A percentile compares a stretch with the other conserved stretches of the same genome.
These are phyloP conservation scores for Palythoa heliodiscus DNA, from an alignment of 92 coral and sea anemone species.

Conservation along the genomic window DNA sequence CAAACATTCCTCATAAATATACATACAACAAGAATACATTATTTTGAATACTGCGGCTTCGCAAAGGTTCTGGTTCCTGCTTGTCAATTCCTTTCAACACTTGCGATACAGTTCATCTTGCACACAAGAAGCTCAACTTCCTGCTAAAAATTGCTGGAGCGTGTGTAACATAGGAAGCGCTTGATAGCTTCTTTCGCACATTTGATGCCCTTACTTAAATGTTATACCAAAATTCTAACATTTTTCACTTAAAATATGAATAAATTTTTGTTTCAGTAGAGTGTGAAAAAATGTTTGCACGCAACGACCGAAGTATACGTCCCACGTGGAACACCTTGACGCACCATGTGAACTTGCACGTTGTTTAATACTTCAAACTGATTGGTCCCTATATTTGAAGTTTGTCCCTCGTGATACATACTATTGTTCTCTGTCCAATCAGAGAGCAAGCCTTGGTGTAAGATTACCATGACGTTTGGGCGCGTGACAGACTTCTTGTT, in stretches of 20 bases:
- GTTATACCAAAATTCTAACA: not conserved
- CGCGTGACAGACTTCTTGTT: conserved; percentile 99
- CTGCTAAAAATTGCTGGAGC: conserved; percentile 27
- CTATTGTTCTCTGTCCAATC: conserved; percentile 77
- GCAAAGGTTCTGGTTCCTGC: not conserved
- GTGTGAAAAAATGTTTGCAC: conserved; percentile 37
- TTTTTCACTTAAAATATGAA: not conserved
- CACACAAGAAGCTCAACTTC: conserved; percentile 2
- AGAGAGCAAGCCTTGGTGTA: conserved; percentile 60
- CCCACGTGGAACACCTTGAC: conserved; percentile 94
- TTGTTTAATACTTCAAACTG: conserved; percentile 56
- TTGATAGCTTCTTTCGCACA: not conserved
- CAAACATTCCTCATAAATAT: conserved; percentile 2
- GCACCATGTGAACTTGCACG: conserved; percentile 96
- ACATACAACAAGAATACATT: conserved; percentile 4
- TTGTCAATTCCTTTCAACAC: conserved; percentile 25
- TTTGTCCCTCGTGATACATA: conserved; percentile 81
- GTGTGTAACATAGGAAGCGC: conserved; percentile 6
- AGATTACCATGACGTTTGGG: conserved; percentile 99
- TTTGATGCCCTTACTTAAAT: not conserved
- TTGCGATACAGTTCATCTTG: conserved; percentile 20
- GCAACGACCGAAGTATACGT: conserved; percentile 49
- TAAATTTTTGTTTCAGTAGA: conserved; percentile 21
- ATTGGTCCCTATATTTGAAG: conserved; percentile 63
- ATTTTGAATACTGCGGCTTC: conserved; percentile 1